These are phyloP conservation scores for Mobula birostris DNA, from an alignment of 2,113 vertebrate species.

Conservation along the genomic window DNA sequence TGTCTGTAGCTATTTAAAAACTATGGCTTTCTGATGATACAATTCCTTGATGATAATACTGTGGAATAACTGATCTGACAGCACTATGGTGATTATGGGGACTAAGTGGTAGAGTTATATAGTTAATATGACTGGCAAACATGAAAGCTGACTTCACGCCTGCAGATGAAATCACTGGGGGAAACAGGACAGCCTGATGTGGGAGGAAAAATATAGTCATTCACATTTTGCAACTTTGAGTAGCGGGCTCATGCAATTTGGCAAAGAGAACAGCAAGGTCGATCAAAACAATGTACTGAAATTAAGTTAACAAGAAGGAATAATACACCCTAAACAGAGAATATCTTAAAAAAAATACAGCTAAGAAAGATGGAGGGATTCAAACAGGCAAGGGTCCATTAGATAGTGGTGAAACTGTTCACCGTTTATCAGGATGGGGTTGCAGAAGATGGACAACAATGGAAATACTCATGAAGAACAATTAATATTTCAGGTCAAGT, in stretches of 20 bases:
- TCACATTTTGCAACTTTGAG: not conserved
- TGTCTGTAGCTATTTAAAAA: not conserved
- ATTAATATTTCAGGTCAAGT: too few relatives aligned
- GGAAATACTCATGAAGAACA: not conserved
- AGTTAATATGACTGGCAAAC: not conserved
- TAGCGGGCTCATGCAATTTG: not conserved
- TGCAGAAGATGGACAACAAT: not conserved
- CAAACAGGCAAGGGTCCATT: not conserved
- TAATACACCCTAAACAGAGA: not conserved
- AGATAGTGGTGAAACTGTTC: not conserved
- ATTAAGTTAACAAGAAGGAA: not conserved
- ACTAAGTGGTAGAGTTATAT: not conserved
- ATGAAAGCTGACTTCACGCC: not conserved
- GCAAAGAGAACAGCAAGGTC: not conserved
- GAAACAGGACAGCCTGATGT: not conserved
- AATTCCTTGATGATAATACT: not conserved
- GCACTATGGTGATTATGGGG: not conserved
- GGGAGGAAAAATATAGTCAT: not conserved
- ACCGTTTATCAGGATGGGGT: not conserved
- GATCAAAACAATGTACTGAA: not conserved
- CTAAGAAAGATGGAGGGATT: not conserved
- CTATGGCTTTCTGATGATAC: not conserved
- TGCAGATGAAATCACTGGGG: not conserved
- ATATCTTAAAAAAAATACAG: not conserved
- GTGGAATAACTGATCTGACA: not conserved